These are phyloP conservation scores for Stichopus chloronotus DNA, from an alignment of 35 echinoderm and acorn worm species.

Conservation along the genomic window DNA sequence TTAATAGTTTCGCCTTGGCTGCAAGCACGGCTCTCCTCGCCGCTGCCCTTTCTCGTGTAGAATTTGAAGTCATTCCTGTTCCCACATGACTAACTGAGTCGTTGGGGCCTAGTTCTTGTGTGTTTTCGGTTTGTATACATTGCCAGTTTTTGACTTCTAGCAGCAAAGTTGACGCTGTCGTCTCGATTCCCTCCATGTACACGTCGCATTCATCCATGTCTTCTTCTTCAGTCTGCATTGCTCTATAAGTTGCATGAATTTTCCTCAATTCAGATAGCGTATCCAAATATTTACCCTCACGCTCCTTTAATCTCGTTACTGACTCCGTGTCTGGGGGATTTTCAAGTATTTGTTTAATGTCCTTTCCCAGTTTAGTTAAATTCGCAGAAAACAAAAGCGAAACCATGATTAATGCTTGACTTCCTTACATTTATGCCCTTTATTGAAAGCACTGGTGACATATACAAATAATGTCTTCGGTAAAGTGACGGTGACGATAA, in stretches of 20 bases:
- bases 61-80: not conserved
- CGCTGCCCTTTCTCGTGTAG: not conserved
- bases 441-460: no score
- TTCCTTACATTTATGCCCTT: no score
- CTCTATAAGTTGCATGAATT: constrained; percentile 12
- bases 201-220: constrained; percentile 25
- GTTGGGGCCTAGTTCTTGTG: not conserved
- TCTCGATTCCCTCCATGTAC: not conserved
- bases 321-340: not conserved
- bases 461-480: no score
- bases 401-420: no score
- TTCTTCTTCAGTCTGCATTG: not conserved
- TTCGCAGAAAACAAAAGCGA: not conserved
- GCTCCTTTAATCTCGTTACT: not conserved
- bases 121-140: not conserved
- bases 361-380: not conserved
- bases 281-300: not conserved
- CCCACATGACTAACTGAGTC: constrained; percentile 4
- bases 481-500: no score
- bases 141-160: not conserved
- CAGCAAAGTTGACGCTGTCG: not conserved
- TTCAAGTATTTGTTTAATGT: not conserved
- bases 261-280: not conserved
- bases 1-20: not conserved
- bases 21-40: constrained; percentile 11